Base-by-base conservation (phyloP, 2,113 vertebrate species). In the Labrus mixtus region DNA sequence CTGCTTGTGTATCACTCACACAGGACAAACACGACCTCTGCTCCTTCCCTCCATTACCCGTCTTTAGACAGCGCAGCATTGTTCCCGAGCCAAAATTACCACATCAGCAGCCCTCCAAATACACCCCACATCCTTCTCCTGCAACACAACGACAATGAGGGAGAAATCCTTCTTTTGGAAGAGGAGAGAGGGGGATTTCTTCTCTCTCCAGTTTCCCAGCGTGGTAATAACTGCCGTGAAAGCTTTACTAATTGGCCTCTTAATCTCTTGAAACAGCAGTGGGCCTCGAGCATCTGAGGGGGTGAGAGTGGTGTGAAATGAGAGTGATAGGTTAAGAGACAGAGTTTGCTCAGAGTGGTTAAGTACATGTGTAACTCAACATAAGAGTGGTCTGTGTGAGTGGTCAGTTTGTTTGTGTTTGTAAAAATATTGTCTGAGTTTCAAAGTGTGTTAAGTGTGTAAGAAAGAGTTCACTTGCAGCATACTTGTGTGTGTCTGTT, bases 1-100 rank as follows among this genome's bases (percentile, higher is more conserved):
- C 68, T 57, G 55, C 0, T 4, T 78, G 61, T 61, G 37, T 59
- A 46, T 72, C 57, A 54, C 63, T 67, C 51, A 37, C n/a, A 19
- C 58, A 36, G 22, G n/a, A 66, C 45, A 77, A 81, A 68, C 76
- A 78, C 54, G 37, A 76, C 67, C 74, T 76, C 77, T 16, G 5
- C 68, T 64, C 36, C 78, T 81, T 77, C 83, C 76, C 76, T 84
- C 68, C 60, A 64, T 78, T 79, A 68, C 57, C 74, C 77, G 45
- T 76, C 81, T 83, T 80, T 76, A 89, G 78, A 92, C 86, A 89
- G 86, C 79, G 19, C 43, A 6, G 80, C 87, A 88, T 92, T 90
- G 90, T 92, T 87, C 82, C 71, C 8, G 16, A 88, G 90, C 87
- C 90, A 90, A 77, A 86, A 83, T 77, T 25, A 87, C 82, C 81